Percentiles rank a stretch among this genome's conserved stretches.
Conservation (phyloP, 2,113 vertebrate genomes). For the Danio rerio region GRCz12tu NC_133179.1:19256501-19257000, state of each 20-base stretch:
- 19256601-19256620: slow-evolving; percentile 21
- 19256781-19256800: slow-evolving; percentile 86
- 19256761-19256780: slow-evolving; percentile 74
- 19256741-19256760: slow-evolving; percentile 51
- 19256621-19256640: slow-evolving; percentile 48
- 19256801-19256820: slow-evolving; percentile 90
- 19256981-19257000: slow-evolving; percentile 71
- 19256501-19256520: slow-evolving; percentile 55
- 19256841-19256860: slow-evolving; percentile 1
- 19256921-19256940: slow-evolving; percentile 32
- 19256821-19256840: slow-evolving; percentile 75
- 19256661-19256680: slow-evolving; percentile 41
- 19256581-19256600: slow-evolving; percentile 38
- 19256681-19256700: slow-evolving; percentile 1
- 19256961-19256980: slow-evolving; percentile 73
- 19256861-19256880: background rate
- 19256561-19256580: slow-evolving; percentile 50
- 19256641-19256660: slow-evolving; percentile 32
- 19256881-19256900: background rate
- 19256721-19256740: slow-evolving; percentile 17
- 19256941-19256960: slow-evolving; percentile 69
- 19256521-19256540: slow-evolving; percentile 62
- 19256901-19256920: background rate
- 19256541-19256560: slow-evolving; percentile 59
- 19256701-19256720: slow-evolving; percentile 9